A percentile compares a stretch with the other conserved stretches of the same genome.
Evolutionary conservation across 2,888 invertebrate species (phyloP).

Genomic region (Euphydryas editha): DNA sequence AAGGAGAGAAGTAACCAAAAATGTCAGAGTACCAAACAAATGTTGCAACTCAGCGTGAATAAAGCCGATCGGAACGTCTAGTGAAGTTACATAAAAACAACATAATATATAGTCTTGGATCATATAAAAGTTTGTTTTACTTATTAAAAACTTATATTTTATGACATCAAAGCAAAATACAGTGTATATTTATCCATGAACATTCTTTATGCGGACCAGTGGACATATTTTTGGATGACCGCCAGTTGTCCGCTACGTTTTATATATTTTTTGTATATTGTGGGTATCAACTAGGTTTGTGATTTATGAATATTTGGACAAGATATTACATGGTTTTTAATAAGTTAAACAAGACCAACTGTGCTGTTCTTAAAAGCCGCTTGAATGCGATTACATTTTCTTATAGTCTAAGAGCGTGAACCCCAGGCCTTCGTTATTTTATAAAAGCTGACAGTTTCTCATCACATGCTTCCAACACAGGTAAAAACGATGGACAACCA

Average conservation of each 20-base stretch:
- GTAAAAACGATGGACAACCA: too few relatives aligned
- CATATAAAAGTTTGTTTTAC: background rate
- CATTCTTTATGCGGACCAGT: slow-evolving; percentile 7
- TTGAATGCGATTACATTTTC: background rate
- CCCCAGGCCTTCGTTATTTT: too few relatives aligned
- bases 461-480: too few relatives aligned
- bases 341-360: background rate
- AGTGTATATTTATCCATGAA: slow-evolving; percentile 16
- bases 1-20: too few relatives aligned
- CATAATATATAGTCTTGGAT: too few relatives aligned
- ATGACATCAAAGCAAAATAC: slow-evolving; percentile 25
- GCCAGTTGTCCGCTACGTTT: slow-evolving; percentile 30
- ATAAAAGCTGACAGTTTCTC: too few relatives aligned
- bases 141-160: slow-evolving; percentile 8
- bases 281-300: slow-evolving; percentile 16
- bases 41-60: too few relatives aligned
- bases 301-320: slow-evolving; percentile 17
- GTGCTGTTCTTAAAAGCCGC: background rate
- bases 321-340: slow-evolving; percentile 5
- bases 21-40: too few relatives aligned
- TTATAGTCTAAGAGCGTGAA: too few relatives aligned
- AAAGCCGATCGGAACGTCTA: too few relatives aligned
- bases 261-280: slow-evolving; percentile 30
- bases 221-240: slow-evolving; percentile 32
- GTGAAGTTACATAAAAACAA: too few relatives aligned